These are phyloP conservation scores for Tenthredo distinguenda DNA, from an alignment of 2,888 invertebrate genomes.

Conservation along the genomic window DNA sequence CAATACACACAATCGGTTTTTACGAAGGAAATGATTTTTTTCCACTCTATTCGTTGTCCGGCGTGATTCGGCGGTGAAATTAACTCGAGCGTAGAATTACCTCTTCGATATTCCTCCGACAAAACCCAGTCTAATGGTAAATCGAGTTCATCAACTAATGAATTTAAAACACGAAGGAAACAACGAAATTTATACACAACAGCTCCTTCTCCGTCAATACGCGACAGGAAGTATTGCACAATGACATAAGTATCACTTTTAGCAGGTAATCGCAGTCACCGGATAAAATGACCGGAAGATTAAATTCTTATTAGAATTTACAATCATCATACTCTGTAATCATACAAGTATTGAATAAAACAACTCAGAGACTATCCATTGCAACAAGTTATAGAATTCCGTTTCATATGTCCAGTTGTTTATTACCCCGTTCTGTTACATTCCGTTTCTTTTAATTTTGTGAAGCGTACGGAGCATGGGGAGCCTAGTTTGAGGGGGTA, in stretches of 20 bases:
- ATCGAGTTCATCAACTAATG: neutral
- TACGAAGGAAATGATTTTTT: conserved; percentile 48
- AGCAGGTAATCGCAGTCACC: neutral
- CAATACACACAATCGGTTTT: conserved; percentile 47
- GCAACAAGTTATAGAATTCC: neutral
- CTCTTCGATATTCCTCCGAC: neutral
- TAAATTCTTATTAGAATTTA: neutral
- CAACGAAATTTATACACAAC: neutral
- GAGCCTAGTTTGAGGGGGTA: neutral
- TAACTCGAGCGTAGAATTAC: conserved; percentile 43
- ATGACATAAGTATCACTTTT: conserved; percentile 11
- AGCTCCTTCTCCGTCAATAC: neutral
- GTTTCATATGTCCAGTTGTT: neutral
- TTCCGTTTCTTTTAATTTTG: neutral
- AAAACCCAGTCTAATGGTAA: neutral
- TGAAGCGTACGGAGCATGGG: neutral
- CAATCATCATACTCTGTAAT: neutral
- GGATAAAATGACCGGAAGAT: conserved; percentile 15
- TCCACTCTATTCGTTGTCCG: neutral
- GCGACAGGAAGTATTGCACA: conserved; percentile 36
- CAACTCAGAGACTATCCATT: neutral
- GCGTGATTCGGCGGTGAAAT: conserved; percentile 20
- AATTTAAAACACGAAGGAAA: neutral
- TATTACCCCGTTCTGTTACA: neutral
- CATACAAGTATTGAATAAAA: neutral